Conservation (phyloP, 2,888 invertebrate species). For the Cantharis rufa region DNA sequence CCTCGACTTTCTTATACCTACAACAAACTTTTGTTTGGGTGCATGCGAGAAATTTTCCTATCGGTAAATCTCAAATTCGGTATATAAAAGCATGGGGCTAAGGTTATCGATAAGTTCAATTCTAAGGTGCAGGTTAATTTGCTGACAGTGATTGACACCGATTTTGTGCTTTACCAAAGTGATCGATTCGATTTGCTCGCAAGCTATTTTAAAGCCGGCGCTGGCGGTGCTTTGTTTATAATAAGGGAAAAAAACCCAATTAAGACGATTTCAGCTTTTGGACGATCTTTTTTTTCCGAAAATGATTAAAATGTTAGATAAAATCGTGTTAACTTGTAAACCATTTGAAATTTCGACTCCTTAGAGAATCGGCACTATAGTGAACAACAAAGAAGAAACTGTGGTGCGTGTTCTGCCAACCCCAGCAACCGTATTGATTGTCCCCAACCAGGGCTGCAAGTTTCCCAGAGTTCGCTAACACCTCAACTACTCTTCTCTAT, state of each 20-base stretch:
- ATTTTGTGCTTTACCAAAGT: constrained; percentile 15
- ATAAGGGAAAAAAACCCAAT: not conserved
- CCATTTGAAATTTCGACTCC: constrained; percentile 20
- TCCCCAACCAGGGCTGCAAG: constrained; percentile 42
- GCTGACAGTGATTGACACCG: constrained; percentile 22
- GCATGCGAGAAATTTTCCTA: constrained; percentile 1
- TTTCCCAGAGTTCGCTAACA: constrained; percentile 38
- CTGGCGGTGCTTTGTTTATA: not conserved
- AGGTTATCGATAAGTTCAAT: constrained; percentile 22
- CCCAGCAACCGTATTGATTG: constrained; percentile 45
- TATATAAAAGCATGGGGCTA: constrained; percentile 9
- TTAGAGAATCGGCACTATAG: constrained; percentile 24
- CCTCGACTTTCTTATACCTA: not conserved
- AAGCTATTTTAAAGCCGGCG: not conserved
- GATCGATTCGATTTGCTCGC: constrained; percentile 9
- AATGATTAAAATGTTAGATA: not conserved
- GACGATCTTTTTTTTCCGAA: not conserved
- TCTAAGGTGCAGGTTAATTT: constrained; percentile 19
- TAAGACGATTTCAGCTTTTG: not conserved
- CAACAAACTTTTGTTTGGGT: not conserved
- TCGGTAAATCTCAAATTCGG: not conserved
- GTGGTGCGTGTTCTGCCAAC: constrained; percentile 41
- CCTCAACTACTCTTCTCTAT: constrained; percentile 26
- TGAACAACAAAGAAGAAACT: constrained; percentile 27
- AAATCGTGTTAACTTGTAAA: not conserved